phyloP scores from a whole-genome alignment of 2,888 invertebrate genomes.

The Seladonia tumulorum region DNA sequence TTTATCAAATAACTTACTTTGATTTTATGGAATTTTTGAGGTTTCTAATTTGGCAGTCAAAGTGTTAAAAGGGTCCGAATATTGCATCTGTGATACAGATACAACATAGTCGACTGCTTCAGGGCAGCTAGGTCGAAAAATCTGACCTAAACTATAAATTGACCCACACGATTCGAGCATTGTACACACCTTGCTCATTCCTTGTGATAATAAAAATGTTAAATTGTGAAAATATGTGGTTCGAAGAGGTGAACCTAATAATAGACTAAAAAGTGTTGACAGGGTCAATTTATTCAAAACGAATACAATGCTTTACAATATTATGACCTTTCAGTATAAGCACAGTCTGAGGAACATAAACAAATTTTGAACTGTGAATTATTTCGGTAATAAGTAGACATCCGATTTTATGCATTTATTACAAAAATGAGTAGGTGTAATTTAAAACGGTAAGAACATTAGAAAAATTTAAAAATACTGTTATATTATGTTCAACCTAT shows the following conservation, averaged over 20 bases:
- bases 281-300: not conserved
- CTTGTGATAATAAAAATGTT: not conserved
- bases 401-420: no score
- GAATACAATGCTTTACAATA: not conserved
- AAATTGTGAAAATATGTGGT: not conserved
- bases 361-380: no score
- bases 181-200: not conserved
- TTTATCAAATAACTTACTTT: no score
- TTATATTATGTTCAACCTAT: no score
- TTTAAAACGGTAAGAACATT: no score
- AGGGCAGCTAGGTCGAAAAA: not conserved
- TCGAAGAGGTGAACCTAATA: not conserved
- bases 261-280: not conserved
- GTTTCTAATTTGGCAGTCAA: no score
- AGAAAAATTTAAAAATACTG: no score
- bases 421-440: no score
- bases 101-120: not conserved
- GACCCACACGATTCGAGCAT: not conserved
- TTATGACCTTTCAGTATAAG: no score
- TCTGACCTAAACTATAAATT: not conserved
- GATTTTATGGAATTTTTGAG: no score
- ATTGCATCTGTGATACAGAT: not conserved
- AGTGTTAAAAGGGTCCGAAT: not conserved
- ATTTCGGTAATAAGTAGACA: no score
- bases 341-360: no score